Percentiles rank a stretch among this genome's conserved stretches.
Evolutionary conservation across 2,797 vertebrate species (phyloP).

Genomic region (Takifugu ocellatus): DNA sequence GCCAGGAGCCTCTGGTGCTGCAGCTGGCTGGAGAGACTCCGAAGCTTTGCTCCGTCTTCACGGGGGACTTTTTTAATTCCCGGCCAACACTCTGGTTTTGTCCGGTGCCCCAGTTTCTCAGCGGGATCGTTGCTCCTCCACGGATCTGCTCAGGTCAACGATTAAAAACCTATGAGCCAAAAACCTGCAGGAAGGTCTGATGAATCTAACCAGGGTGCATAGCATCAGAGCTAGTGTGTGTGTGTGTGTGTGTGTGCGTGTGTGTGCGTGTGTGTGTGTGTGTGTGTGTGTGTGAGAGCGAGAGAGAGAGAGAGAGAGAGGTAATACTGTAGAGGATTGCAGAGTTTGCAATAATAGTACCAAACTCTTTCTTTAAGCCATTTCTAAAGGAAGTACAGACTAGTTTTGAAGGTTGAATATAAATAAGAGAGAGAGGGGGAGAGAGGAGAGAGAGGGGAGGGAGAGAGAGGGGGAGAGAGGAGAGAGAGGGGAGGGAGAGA

Average conservation of each 20-base stretch:
- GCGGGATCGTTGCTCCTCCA: conserved; percentile 9
- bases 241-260: conserved; percentile 4
- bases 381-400: conserved; percentile 13
- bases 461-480: no score
- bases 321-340: conserved; percentile 24
- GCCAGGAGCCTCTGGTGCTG: background rate
- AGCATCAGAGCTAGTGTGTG: conserved; percentile 11
- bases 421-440: background rate
- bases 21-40: conserved; percentile 1
- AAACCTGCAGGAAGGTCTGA: conserved; percentile 22
- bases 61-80: conserved; percentile 33
- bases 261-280: no score
- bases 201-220: conserved; percentile 14
- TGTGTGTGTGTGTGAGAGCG: no score
- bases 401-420: conserved; percentile 37
- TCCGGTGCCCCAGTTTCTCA: conserved; percentile 19
- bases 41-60: conserved; percentile 12
- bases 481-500: no score
- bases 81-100: conserved; percentile 16
- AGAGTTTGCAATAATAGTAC: conserved; percentile 16
- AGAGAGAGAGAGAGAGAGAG: background rate
- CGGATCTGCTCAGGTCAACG: conserved; percentile 20
- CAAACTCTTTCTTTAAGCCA: conserved; percentile 4
- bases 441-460: no score
- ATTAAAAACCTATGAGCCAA: conserved; percentile 34